phyloP scores from a whole-genome alignment of 2,797 vertebrate species.

The Acipenser oxyrinchus region DNA sequence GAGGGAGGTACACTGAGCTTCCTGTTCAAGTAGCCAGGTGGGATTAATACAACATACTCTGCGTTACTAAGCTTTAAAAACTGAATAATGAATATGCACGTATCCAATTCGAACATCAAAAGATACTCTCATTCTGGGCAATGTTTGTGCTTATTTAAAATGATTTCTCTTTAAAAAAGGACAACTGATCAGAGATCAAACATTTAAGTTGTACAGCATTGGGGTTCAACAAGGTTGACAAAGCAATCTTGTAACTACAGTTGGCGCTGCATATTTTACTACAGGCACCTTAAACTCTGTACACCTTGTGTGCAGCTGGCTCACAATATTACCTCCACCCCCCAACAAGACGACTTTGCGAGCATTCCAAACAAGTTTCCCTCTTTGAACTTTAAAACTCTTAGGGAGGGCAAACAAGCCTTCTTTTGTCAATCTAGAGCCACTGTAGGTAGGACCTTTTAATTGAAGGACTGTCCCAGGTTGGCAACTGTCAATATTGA shows the following conservation, averaged over 20 bases:
- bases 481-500: slow-evolving; percentile 59
- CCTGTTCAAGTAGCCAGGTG: too few relatives aligned
- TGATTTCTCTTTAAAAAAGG: too few relatives aligned
- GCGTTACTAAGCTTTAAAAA: too few relatives aligned
- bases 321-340: not conserved
- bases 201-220: too few relatives aligned
- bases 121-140: too few relatives aligned
- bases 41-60: too few relatives aligned
- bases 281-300: slow-evolving; percentile 22
- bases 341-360: slow-evolving; percentile 48
- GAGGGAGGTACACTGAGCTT: too few relatives aligned
- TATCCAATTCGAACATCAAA: too few relatives aligned
- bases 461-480: slow-evolving; percentile 44
- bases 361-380: slow-evolving; percentile 47
- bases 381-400: slow-evolving; percentile 49
- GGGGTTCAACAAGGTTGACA: too few relatives aligned
- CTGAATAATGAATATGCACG: too few relatives aligned
- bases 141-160: too few relatives aligned
- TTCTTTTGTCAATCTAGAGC: slow-evolving; percentile 42
- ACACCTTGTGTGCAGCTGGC: slow-evolving; percentile 46
- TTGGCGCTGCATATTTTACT: slow-evolving; percentile 34
- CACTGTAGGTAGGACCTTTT: slow-evolving; percentile 36
- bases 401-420: slow-evolving; percentile 43
- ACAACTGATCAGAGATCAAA: too few relatives aligned
- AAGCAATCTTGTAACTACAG: slow-evolving; percentile 27